A percentile compares a stretch with the other conserved stretches of the same genome.
phyloP scores from a whole-genome alignment of 1,140 invertebrate species.

The Pemphigus obesinymphae region DNA sequence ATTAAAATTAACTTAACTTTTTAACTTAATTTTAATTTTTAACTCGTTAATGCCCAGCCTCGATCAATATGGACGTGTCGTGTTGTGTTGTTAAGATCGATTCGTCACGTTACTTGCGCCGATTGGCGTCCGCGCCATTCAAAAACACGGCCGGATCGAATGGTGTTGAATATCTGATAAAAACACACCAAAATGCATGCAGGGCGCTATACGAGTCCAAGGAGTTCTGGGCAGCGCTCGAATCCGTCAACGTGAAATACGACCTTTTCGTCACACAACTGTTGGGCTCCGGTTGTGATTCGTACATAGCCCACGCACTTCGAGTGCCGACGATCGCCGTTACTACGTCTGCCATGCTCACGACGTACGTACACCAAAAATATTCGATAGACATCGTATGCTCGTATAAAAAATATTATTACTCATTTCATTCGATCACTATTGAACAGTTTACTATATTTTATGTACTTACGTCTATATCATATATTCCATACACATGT shows the following conservation, averaged over 20 bases:
- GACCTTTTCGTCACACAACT: constrained; percentile 45
- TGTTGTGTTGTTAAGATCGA: neutral
- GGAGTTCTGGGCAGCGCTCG: neutral
- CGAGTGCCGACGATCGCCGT: constrained; percentile 56
- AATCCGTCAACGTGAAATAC: neutral
- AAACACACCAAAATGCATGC: neutral
- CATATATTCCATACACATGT: neutral
- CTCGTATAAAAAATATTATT: too few species aligned
- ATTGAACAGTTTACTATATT: too few species aligned
- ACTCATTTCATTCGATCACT: too few species aligned
- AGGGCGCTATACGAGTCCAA: neutral
- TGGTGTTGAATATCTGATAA: neutral
- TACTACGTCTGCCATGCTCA: constrained; percentile 56
- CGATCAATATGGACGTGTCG: too few species aligned
- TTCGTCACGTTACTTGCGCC: neutral
- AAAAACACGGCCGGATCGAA: neutral
- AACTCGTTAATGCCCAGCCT: too few species aligned
- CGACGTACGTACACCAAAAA: constrained; percentile 53
- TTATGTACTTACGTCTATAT: neutral
- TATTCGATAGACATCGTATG: too few species aligned
- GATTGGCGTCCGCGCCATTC: neutral
- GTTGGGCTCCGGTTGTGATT: constrained; percentile 41
- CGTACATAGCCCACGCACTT: constrained; percentile 47
- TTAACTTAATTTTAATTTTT: too few species aligned
- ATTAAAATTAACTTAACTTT: too few species aligned